Conservation (phyloP, 2,797 vertebrate genomes). For the Chaunax sp. region DNA sequence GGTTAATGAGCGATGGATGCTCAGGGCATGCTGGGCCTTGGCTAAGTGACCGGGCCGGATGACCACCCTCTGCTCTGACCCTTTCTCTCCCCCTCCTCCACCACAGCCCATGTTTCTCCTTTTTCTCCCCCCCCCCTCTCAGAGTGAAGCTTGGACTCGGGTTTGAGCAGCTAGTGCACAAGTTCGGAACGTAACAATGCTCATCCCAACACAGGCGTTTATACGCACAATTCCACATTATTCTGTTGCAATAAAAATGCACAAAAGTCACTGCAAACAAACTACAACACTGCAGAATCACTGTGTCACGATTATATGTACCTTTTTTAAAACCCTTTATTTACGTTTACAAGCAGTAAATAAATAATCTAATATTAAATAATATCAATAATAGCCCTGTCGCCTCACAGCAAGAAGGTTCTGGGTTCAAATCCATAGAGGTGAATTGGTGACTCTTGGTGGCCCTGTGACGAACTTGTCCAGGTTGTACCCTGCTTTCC, state of each 20-base stretch:
- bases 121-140: constrained; percentile 73
- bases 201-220: constrained; percentile 1
- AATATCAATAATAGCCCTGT: no score
- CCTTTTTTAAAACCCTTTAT: no score
- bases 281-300: neutral
- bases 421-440: no score
- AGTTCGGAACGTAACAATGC: constrained; percentile 24
- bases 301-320: neutral
- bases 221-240: neutral
- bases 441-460: no score
- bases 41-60: constrained; percentile 81
- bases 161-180: constrained; percentile 90
- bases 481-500: no score
- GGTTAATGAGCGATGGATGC: constrained; percentile 95
- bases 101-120: constrained; percentile 24
- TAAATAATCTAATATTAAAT: no score
- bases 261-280: neutral
- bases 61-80: constrained; percentile 73
- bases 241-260: neutral
- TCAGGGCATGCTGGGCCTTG: constrained; percentile 84
- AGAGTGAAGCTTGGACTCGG: constrained; percentile 84
- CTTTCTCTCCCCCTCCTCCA: constrained; percentile 34
- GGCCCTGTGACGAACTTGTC: no score
- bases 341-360: no score
- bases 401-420: no score